Evolutionary conservation across 2,888 invertebrate species (phyloP).

Genomic region (Anthrax anthrax): DNA sequence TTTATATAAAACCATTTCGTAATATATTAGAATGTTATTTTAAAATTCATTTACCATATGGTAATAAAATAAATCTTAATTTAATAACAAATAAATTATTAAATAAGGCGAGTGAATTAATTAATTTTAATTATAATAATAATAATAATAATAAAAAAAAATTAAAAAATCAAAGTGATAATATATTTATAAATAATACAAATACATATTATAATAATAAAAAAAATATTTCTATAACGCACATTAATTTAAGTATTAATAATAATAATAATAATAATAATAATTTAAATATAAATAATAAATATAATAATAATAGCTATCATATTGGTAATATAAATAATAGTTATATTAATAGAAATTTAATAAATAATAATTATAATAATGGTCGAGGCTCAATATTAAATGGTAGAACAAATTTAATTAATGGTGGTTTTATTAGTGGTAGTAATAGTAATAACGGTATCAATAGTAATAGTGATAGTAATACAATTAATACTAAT

Average conservation of each 20-base stretch:
- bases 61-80: slow-evolving; percentile 46
- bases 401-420: background rate
- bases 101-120: slow-evolving; percentile 9
- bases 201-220: background rate
- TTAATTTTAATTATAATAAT: background rate
- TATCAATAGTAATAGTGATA: background rate
- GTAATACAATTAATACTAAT: background rate
- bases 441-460: background rate
- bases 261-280: slow-evolving; percentile 1
- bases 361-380: background rate
- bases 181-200: slow-evolving; percentile 4
- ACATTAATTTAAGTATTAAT: slow-evolving; percentile 8
- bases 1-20: slow-evolving; percentile 44
- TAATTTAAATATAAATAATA: background rate
- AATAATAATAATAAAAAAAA: slow-evolving; percentile 7
- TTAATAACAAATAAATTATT: slow-evolving; percentile 30
- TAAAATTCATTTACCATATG: slow-evolving; percentile 53
- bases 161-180: slow-evolving; percentile 5
- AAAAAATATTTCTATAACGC: background rate
- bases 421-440: background rate
- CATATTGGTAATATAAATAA: background rate
- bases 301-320: too few relatives aligned
- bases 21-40: slow-evolving; percentile 50
- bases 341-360: background rate
- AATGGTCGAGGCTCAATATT: background rate